These are phyloP conservation scores for Polymixis lichenea DNA, from an alignment of 2,888 invertebrate species.

Conservation along the genomic window DNA sequence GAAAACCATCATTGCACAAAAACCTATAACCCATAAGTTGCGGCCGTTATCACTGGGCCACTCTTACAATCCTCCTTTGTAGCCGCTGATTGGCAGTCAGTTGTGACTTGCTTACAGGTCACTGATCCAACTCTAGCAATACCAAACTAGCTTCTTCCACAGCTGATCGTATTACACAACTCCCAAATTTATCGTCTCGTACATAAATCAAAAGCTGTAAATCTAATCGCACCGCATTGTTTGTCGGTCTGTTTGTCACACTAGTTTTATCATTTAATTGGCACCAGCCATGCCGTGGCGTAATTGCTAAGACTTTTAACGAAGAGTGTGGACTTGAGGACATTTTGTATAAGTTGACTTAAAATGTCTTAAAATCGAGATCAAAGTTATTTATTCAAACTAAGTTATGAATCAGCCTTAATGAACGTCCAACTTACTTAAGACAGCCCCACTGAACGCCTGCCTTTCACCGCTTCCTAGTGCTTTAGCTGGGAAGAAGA, in stretches of 20 bases:
- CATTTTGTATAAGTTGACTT: neutral
- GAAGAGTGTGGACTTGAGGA: slow-evolving; percentile 35
- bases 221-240: slow-evolving; percentile 61
- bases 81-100: neutral
- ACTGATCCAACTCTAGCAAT: neutral
- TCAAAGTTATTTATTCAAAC: no score
- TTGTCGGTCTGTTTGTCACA: slow-evolving; percentile 62
- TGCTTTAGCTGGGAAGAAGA: no score
- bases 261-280: slow-evolving; percentile 72
- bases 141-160: neutral
- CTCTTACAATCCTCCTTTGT: neutral
- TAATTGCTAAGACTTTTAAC: slow-evolving; percentile 49
- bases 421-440: no score
- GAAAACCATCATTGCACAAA: no score
- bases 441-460: no score
- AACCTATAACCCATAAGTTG: no score
- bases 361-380: neutral
- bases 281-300: slow-evolving; percentile 58
- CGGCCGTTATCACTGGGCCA: no score
- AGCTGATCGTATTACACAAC: slow-evolving; percentile 19
- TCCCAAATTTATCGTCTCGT: slow-evolving; percentile 35
- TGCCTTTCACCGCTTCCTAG: no score
- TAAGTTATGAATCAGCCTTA: no score
- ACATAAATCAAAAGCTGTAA: slow-evolving; percentile 59
- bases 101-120: neutral